Conservation (phyloP, 2,888 invertebrate genomes). For the Ormyrus thymus region DNA sequence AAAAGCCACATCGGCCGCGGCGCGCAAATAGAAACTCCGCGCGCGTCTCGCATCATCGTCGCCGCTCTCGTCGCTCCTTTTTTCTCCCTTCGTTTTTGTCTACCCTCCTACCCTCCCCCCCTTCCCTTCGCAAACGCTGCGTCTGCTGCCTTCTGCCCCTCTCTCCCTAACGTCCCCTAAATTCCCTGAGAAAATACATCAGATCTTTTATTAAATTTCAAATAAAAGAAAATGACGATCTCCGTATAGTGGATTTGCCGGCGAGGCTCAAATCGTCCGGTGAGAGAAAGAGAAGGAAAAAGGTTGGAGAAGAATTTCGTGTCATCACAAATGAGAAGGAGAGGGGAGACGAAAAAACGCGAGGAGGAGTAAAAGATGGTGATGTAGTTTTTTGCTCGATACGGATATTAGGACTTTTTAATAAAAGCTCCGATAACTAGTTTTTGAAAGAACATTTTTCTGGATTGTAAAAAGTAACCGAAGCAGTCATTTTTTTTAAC, state of each 20-base stretch:
- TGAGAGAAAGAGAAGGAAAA: background rate
- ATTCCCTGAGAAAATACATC: constrained; percentile 34
- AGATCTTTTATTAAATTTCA: constrained; percentile 50
- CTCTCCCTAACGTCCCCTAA: background rate
- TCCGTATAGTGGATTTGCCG: background rate
- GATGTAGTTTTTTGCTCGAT: background rate
- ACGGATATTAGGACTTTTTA: background rate
- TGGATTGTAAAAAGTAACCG: no score
- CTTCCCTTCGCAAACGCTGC: background rate
- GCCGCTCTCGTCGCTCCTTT: background rate
- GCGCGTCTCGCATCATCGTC: background rate
- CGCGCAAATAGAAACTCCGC: background rate
- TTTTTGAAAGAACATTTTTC: no score
- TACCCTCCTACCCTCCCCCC: background rate
- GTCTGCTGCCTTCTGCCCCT: constrained; percentile 1
- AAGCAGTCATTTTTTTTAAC: no score
- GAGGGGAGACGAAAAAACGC: background rate
- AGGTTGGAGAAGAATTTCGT: background rate
- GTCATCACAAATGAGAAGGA: constrained; percentile 21
- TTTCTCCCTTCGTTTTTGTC: background rate
- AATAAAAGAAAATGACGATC: constrained; percentile 42
- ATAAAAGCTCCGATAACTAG: background rate
- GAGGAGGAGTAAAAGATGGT: constrained; percentile 8
- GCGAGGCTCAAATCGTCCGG: background rate
- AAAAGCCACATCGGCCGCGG: constrained; percentile 8